Base-by-base conservation (phyloP, 1,140 invertebrate species). In the Drosophila ogumai region DNA sequence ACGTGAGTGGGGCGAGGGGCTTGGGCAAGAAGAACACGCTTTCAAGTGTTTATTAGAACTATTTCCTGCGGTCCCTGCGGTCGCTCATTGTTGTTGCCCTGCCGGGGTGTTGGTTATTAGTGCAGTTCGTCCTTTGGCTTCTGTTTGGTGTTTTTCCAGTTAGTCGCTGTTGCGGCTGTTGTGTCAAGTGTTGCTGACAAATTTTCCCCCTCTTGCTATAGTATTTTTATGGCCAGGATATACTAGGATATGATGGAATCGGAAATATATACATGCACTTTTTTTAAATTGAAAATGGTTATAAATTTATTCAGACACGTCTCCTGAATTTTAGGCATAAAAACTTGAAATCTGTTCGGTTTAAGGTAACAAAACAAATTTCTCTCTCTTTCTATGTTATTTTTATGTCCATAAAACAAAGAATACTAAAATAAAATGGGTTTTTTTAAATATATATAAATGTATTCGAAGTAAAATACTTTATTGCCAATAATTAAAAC, bases 151-250 rank as follows among this genome's bases (percentile, higher is more conserved):
- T 41, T 40, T 71, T 41, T 40, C 36, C 67, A 58, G 68, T 71
- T 72, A 49, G 68, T 71, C 36, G 52, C 28, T 49, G 68, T 76
- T 87, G 82, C 76, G 84, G 76, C 84, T 82, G 75, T 69, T 71
- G 73, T 90, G 84, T 87, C 84, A 90, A 87, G 84, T 82, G 84
- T 65, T 73, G 75, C 52, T 60, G 71, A 73, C 79, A 69, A 72
- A 61, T 67, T 79, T 63, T 46, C 50, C 55, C 61, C 41, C 57
- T 41, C 50, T 49, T 50, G 34, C 41, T 38, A 41, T 7, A 8
- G n/a, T 31, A 32, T 43, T 15, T 56, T n/a, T 22, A 22, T 22
- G 19, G 4, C 19, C 13, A 22, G 1, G n/a, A 22, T 6, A n/a
- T 10, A n/a, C 13, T 6, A 1, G 32, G 32, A 36, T 54, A 10